These are phyloP conservation scores for Myotis myotis DNA, from an alignment of 2,797 vertebrate genomes.

Conservation along the genomic window DNA sequence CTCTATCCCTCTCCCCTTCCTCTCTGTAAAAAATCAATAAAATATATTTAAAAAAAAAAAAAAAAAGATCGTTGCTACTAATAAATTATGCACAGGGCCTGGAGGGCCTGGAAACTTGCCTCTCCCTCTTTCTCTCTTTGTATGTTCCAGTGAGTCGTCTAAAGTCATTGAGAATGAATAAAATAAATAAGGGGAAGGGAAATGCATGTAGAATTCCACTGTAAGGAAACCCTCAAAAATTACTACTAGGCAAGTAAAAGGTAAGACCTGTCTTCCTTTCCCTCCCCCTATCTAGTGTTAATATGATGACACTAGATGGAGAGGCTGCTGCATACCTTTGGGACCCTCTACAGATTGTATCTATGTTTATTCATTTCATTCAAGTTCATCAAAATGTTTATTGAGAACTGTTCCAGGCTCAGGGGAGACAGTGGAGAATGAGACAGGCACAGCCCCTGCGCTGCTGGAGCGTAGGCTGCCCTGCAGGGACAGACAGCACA, in stretches of 20 bases:
- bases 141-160: conserved; percentile 45
- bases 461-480: not conserved
- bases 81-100: conserved; percentile 6
- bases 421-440: not conserved
- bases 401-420: conserved; percentile 16
- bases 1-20: too few species aligned
- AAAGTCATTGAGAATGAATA: conserved; percentile 44
- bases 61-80: not conserved
- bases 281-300: not conserved
- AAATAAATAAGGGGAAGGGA: conserved; percentile 11
- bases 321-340: not conserved
- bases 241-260: not conserved
- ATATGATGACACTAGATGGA: not conserved
- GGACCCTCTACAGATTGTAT: not conserved
- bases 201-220: not conserved
- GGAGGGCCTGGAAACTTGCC: not conserved
- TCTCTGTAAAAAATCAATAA: too few species aligned
- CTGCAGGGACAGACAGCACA: not conserved
- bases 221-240: not conserved
- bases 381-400: conserved; percentile 30
- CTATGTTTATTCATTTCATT: conserved; percentile 48
- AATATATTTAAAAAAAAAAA: too few species aligned
- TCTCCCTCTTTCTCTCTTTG: conserved; percentile 26
- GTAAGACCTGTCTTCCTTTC: not conserved
- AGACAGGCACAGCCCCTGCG: not conserved